A percentile compares a stretch with the other conserved stretches of the same genome.
Conservation (phyloP, 1,140 invertebrate species). For the Drosophila tristis region DNA sequence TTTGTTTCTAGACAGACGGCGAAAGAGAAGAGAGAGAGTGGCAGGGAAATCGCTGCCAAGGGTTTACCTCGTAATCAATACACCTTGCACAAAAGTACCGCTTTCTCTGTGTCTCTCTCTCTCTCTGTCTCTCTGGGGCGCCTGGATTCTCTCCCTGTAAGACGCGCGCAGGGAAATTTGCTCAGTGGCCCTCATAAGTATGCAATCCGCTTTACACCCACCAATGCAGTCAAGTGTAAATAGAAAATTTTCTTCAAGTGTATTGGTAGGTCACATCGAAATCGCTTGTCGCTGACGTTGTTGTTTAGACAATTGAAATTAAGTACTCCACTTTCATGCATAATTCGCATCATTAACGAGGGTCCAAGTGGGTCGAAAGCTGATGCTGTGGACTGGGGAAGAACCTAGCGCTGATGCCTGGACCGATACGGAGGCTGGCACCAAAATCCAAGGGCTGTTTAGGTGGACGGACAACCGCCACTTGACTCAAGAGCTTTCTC, state of each 20-base stretch:
- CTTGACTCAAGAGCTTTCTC: constrained; percentile 70
- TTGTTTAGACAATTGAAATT: constrained; percentile 83
- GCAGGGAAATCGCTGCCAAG: too few species aligned
- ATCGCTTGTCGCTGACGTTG: constrained; percentile 59
- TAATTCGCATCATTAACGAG: constrained; percentile 82
- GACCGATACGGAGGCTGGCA: not conserved
- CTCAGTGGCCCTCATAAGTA: constrained; percentile 43
- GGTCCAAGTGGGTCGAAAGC: constrained; percentile 40
- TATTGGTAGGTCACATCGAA: constrained; percentile 81
- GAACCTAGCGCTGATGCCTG: not conserved
- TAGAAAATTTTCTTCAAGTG: constrained; percentile 80
- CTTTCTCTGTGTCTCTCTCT: not conserved
- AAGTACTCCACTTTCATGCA: constrained; percentile 82
- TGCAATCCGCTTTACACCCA: constrained; percentile 39
- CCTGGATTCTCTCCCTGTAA: too few species aligned
- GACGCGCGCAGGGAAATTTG: constrained; percentile 69
- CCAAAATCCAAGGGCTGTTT: constrained; percentile 20
- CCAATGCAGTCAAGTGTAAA: constrained; percentile 78
- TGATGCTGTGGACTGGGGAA: not conserved
- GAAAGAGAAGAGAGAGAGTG: too few species aligned
- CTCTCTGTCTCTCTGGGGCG: too few species aligned
- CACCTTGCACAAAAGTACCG: not conserved
- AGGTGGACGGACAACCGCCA: constrained; percentile 50
- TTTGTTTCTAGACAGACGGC: too few species aligned
- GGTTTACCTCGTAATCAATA: too few species aligned